Evolutionary conservation across 2,797 vertebrate genomes (phyloP), one percentile per base, ranked within the genome.

Genomic region (Erpetoichthys calabaricus): DNA sequence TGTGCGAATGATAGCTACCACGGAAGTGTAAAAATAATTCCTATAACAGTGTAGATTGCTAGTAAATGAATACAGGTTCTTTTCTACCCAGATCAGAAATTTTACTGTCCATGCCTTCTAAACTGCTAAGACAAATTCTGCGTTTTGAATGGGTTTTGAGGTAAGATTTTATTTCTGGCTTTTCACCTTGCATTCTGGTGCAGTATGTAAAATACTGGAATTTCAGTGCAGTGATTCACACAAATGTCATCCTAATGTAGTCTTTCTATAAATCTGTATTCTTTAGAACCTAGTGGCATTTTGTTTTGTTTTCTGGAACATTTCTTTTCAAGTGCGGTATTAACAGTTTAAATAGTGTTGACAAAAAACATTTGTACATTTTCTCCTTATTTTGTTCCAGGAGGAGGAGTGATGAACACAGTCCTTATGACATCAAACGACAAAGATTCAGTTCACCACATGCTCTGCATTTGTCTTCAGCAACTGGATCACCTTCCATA

Each of bases 361-460:
- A 1, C 25, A 25, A 25, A 25, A 25, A 25, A 25, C 25, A 25
- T 25, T 25, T 25, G 25, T 25, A 25, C 25, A 25, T 25, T 25
- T 25, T 25, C 25, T 25, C 25, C 25, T 25, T 25, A 25, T 1
- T 57, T 7, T 69, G 61, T 77, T 74, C 57, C 66, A 97, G 92
- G 86, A 89, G 94, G 67, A 80, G 67, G 61, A 75, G 64, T 55
- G 74, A 75, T 9, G 80, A 86, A 44, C 68, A 73, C 62, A 73
- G 45, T 54, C 61, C 75, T 44, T 61, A 70, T 60, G 68, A 72
- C 51, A 59, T 71, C 58, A 98, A 98, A 73, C 81, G 89, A 3
- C 89, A 86, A 56, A 78, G 91, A 42, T 73, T 86, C 57, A 70
- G 82, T 60, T 79, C 82, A 45, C 67, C 60, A 3, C 53, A 59